Base-by-base conservation (phyloP, 1,140 invertebrate genomes). In the Heliconius hewitsoni region DNA sequence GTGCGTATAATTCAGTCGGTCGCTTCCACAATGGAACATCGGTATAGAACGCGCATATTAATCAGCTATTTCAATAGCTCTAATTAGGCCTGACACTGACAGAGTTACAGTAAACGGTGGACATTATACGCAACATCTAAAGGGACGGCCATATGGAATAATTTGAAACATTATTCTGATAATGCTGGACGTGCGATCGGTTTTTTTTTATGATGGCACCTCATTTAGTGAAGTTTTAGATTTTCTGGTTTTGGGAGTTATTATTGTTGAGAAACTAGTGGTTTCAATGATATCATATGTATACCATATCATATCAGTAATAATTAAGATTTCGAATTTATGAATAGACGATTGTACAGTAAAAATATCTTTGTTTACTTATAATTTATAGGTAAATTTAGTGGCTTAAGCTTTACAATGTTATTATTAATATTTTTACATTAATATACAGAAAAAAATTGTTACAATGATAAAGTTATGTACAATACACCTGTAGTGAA, bases 31-130 rank as follows among this genome's bases (percentile, higher is more conserved):
- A 89, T 90, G 82, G 86, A 84, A 83, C 87, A 88, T 89, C 84
- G 83, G 81, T 84, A 90, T 88, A 89, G 84, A 87, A 86, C 85
- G 83, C 87, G 91, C 90, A 93, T 93, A 93, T 91, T 93, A 92
- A 93, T 93, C 89, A 93, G 87, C 86, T 88, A 90, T 91, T 88
- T 92, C 86, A 93, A 93, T 91, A 86, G 90, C 86, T 88, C 85
- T 92, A 92, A 92, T 92, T 92, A 93, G 84, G 84, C 74, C 88
- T 92, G 90, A 89, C 89, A 89, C 83, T 90, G 87, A 90, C 90
- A 89, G 89, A 87, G 90, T 89, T 88, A 91, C 90, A 85, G 87
- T 90, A 91, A 90, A 83, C 87, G 85, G 80, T 78, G 83, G 84
- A 84, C 84, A 86, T 88, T 89, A 87, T 86, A 89, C 76, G 77